Evolutionary conservation across 2,113 vertebrate species (phyloP).

Genomic region (Lates calcarifer): DNA sequence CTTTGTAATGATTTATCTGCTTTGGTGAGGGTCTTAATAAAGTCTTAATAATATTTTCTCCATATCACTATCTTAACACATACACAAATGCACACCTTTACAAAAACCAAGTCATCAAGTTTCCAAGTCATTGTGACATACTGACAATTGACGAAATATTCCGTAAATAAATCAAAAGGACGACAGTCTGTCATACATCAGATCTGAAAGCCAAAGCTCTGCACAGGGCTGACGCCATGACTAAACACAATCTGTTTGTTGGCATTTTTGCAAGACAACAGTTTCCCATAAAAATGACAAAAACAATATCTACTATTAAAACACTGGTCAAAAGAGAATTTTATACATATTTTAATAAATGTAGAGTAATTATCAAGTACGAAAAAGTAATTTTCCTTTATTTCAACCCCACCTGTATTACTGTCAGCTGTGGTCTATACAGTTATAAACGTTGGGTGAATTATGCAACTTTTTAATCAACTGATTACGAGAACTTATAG

Average conservation of each 20-base stretch:
- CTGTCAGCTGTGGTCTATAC: too few species aligned
- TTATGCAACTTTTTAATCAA: not conserved
- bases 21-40: conserved; percentile 46
- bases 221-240: not conserved
- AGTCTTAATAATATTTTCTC: conserved; percentile 38
- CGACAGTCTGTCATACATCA: conserved; percentile 8
- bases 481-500: not conserved
- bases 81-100: not conserved
- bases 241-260: not conserved
- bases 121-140: conserved; percentile 5
- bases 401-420: too few species aligned
- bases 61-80: not conserved
- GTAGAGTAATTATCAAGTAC: too few species aligned
- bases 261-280: conserved; percentile 4
- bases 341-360: too few species aligned
- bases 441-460: not conserved
- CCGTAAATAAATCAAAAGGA: conserved; percentile 14
- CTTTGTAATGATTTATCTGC: conserved; percentile 49
- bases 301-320: too few species aligned
- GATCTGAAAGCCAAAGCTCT: conserved; percentile 11
- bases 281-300: not conserved
- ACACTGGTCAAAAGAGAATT: too few species aligned
- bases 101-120: not conserved
- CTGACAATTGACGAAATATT: conserved; percentile 19
- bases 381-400: too few species aligned